phyloP scores from a whole-genome alignment of 2,888 invertebrate species.

The Aphrophora alni region DNA sequence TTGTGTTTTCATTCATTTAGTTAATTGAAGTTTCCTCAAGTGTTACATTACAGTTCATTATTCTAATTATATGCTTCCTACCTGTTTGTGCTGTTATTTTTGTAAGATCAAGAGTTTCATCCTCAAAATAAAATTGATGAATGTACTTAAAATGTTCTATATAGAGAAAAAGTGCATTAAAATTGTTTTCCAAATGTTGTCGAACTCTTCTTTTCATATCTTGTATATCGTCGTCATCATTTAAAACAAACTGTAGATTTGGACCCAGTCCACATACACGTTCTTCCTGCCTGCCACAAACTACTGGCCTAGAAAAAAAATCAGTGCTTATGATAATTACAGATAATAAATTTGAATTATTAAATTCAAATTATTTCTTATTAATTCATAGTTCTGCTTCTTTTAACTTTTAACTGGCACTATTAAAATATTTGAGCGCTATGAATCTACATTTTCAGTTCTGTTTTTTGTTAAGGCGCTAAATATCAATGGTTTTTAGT shows the following conservation, averaged over 20 bases:
- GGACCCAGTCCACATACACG: conserved; percentile 78
- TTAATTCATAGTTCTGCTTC: too few relatives aligned
- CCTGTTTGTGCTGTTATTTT: conserved; percentile 68
- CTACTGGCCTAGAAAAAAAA: conserved; percentile 69
- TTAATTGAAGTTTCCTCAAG: too few relatives aligned
- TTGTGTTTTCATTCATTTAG: too few relatives aligned
- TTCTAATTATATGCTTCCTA: conserved; percentile 51
- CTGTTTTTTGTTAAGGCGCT: too few relatives aligned
- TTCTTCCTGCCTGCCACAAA: conserved; percentile 82
- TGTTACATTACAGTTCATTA: too few relatives aligned
- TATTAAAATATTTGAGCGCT: too few relatives aligned
- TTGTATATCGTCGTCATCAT: conserved; percentile 68
- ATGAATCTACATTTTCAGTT: too few relatives aligned
- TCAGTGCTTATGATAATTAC: too few relatives aligned
- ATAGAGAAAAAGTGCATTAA: conserved; percentile 68
- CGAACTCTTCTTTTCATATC: conserved; percentile 65
- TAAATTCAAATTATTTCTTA: too few relatives aligned
- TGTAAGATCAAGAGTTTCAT: conserved; percentile 68
- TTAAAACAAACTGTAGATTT: conserved; percentile 71
- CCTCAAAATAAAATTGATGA: conserved; percentile 72
- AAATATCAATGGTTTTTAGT: too few relatives aligned
- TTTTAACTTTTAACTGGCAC: too few relatives aligned
- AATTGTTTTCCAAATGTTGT: conserved; percentile 65
- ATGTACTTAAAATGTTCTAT: conserved; percentile 70
- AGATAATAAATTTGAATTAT: too few relatives aligned